Conservation (phyloP, 2,888 invertebrate species). For the Hirudinaria manillensis region DNA sequence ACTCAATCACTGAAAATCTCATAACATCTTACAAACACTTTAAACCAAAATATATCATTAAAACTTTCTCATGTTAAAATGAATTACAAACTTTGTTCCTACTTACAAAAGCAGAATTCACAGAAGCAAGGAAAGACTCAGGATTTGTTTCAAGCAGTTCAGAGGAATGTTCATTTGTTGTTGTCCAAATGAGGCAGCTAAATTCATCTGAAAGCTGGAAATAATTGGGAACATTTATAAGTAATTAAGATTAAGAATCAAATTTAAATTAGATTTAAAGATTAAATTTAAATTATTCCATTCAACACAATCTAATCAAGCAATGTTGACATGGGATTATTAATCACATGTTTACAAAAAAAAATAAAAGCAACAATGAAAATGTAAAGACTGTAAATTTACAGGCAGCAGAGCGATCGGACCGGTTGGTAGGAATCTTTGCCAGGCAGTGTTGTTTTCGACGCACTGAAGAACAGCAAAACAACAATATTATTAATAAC, state of each 20-base stretch:
- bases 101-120: constrained; percentile 78
- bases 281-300: too few relatives aligned
- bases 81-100: not conserved
- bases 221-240: not conserved
- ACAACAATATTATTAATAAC: not conserved
- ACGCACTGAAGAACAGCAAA: constrained; percentile 58
- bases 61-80: too few relatives aligned
- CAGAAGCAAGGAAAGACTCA: constrained; percentile 76
- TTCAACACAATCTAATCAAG: too few relatives aligned
- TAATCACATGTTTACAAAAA: too few relatives aligned
- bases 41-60: too few relatives aligned
- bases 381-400: constrained; percentile 38
- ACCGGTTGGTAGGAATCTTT: constrained; percentile 83
- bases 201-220: constrained; percentile 48
- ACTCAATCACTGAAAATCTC: too few relatives aligned
- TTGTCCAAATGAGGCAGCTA: constrained; percentile 92
- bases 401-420: constrained; percentile 83
- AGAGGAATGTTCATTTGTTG: constrained; percentile 69
- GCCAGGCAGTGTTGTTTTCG: constrained; percentile 86
- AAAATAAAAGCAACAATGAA: too few relatives aligned
- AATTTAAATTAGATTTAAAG: too few relatives aligned
- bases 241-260: not conserved
- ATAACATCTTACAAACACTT: too few relatives aligned
- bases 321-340: too few relatives aligned
- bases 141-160: constrained; percentile 65